Conservation (phyloP, 1,140 invertebrate species). For the Galleria mellonella region DNA sequence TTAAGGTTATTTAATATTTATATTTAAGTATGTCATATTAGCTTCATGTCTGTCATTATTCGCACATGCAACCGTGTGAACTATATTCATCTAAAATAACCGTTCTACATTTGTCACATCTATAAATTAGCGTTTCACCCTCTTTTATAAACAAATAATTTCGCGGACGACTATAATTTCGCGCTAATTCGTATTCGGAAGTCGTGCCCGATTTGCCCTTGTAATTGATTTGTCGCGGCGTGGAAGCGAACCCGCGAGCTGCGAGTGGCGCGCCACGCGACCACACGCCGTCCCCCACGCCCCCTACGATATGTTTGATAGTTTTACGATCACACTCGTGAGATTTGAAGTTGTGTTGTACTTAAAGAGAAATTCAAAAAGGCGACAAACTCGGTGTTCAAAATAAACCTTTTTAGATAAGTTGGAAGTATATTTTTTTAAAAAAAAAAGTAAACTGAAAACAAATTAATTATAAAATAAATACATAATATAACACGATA, state of each 20-base stretch:
- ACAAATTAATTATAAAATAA: too few relatives aligned
- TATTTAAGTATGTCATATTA: too few relatives aligned
- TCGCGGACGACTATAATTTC: slow-evolving; percentile 54
- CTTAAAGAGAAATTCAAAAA: slow-evolving; percentile 7
- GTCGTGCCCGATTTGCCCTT: slow-evolving; percentile 30
- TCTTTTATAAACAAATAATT: slow-evolving; percentile 58
- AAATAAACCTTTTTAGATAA: too few relatives aligned
- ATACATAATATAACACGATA: too few relatives aligned
- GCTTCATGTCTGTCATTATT: not conserved
- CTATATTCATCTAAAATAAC: slow-evolving; percentile 8
- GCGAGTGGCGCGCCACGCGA: slow-evolving; percentile 27
- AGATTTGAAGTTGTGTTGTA: slow-evolving; percentile 19
- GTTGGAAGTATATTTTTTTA: not conserved
- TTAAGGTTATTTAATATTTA: too few relatives aligned
- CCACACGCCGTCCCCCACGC: slow-evolving; percentile 24
- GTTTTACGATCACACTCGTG: slow-evolving; percentile 21
- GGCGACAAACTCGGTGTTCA: not conserved
- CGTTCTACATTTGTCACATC: slow-evolving; percentile 13
- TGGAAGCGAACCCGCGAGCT: slow-evolving; percentile 14
- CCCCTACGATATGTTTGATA: slow-evolving; percentile 24
- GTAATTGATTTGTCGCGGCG: slow-evolving; percentile 61
- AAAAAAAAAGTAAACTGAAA: slow-evolving; percentile 6
- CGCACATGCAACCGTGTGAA: slow-evolving; percentile 1
- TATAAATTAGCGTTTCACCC: slow-evolving; percentile 53
- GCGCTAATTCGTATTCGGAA: slow-evolving; percentile 57